Percentiles rank a stretch among this genome's conserved stretches.
Evolutionary conservation across 2,113 vertebrate genomes (phyloP).

Genomic region (Seriola rivoliana): DNA sequence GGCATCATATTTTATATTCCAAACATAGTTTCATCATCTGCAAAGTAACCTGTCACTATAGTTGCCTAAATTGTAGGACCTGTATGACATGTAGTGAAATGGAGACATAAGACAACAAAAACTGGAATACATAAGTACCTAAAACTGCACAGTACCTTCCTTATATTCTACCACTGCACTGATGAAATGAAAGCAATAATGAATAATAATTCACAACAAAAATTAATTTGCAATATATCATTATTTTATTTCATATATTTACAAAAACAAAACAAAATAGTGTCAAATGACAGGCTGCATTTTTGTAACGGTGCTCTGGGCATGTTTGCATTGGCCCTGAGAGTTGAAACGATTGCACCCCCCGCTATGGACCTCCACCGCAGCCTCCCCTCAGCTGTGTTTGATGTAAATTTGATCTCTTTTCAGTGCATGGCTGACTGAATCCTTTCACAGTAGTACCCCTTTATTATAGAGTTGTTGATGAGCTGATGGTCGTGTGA

Average conservation of each 20-base stretch:
- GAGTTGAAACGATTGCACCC: constrained; percentile 37
- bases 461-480: constrained; percentile 51
- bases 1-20: too few relatives aligned
- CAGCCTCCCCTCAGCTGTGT: constrained; percentile 34
- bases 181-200: not conserved
- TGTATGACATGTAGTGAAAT: too few relatives aligned
- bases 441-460: constrained; percentile 60
- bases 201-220: constrained; percentile 19
- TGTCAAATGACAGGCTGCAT: constrained; percentile 40
- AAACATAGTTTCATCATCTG: too few relatives aligned
- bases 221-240: constrained; percentile 15
- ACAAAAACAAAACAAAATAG: constrained; percentile 52
- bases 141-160: not conserved
- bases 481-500: constrained; percentile 37
- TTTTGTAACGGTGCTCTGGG: constrained; percentile 14
- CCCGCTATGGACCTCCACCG: constrained; percentile 5
- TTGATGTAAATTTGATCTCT: constrained; percentile 28
- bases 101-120: too few relatives aligned
- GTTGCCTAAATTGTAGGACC: not conserved
- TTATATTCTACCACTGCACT: too few relatives aligned
- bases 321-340: constrained; percentile 44
- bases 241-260: constrained; percentile 70
- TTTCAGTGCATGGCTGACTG: constrained; percentile 56
- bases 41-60: too few relatives aligned
- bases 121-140: too few relatives aligned